Evolutionary conservation across 2,113 vertebrate genomes (phyloP).

Genomic region (Nettapus auritus): DNA sequence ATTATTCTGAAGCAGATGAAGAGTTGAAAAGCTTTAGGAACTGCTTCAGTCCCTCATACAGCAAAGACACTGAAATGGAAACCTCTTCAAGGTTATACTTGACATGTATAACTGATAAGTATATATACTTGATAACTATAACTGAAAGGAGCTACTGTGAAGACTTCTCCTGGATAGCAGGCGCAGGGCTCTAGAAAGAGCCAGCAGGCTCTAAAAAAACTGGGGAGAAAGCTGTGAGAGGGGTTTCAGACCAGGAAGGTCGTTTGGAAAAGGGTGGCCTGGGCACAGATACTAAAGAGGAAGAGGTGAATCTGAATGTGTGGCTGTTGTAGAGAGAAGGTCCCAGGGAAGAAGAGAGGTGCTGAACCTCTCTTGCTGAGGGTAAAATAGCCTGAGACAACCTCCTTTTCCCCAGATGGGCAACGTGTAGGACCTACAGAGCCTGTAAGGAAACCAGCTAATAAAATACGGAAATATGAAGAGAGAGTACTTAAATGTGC

Average conservation of each 20-base stretch:
- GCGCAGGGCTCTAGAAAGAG: background rate
- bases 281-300: background rate
- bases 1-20: background rate
- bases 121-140: no score
- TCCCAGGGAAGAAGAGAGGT: background rate
- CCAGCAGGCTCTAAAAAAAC: background rate
- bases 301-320: background rate
- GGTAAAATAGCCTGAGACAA: background rate
- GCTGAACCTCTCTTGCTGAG: background rate
- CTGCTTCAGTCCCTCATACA: background rate
- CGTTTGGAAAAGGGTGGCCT: background rate
- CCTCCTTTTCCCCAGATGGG: background rate
- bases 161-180: background rate
- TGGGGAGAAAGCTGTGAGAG: background rate
- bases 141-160: background rate
- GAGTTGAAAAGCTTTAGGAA: background rate
- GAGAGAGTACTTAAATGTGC: background rate
- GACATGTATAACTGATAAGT: no score
- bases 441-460: background rate
- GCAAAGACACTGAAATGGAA: background rate
- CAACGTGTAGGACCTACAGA: background rate
- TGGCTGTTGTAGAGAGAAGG: background rate
- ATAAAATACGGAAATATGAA: background rate
- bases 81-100: background rate
- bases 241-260: background rate